phyloP scores from a whole-genome alignment of 2,888 invertebrate species.

The Leptura quadrifasciata region DNA sequence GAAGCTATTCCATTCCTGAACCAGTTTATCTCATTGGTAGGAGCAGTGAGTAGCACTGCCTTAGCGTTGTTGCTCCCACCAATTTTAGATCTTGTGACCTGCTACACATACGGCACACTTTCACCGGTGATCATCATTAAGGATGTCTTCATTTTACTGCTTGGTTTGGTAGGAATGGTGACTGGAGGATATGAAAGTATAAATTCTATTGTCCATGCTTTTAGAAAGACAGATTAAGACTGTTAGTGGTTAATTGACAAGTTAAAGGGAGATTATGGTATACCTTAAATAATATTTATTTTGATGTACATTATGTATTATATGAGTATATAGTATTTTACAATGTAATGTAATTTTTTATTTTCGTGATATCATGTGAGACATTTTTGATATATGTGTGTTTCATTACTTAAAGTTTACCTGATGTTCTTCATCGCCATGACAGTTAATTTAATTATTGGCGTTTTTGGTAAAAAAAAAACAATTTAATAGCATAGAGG shows the following conservation, averaged over 20 bases:
- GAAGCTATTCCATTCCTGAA: constrained; percentile 90
- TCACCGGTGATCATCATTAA: constrained; percentile 75
- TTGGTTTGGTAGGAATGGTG: constrained; percentile 83
- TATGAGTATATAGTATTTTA: constrained; percentile 28
- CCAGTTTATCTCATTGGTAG: constrained; percentile 92
- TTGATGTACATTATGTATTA: constrained; percentile 40
- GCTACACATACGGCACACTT: constrained; percentile 78
- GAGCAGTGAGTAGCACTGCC: constrained; percentile 91
- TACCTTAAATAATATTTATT: constrained; percentile 29
- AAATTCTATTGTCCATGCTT: constrained; percentile 74
- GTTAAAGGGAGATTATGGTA: constrained; percentile 8
- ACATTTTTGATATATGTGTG: constrained; percentile 2
- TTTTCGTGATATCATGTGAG: constrained; percentile 29
- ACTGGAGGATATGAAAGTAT: constrained; percentile 87
- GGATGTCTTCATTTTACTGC: constrained; percentile 79
- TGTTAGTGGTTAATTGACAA: constrained; percentile 9
- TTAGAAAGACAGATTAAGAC: constrained; percentile 40
- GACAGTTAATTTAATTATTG: no score
- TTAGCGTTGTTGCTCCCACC: constrained; percentile 93
- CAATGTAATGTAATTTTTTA: constrained; percentile 25
- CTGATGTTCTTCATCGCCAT: no score
- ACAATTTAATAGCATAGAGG: no score
- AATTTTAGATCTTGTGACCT: constrained; percentile 86
- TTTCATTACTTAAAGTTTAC: not conserved
- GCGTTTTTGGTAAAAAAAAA: no score